These are phyloP conservation scores for Eupeodes corollae DNA, from an alignment of 1,140 invertebrate species.

Conservation along the genomic window DNA sequence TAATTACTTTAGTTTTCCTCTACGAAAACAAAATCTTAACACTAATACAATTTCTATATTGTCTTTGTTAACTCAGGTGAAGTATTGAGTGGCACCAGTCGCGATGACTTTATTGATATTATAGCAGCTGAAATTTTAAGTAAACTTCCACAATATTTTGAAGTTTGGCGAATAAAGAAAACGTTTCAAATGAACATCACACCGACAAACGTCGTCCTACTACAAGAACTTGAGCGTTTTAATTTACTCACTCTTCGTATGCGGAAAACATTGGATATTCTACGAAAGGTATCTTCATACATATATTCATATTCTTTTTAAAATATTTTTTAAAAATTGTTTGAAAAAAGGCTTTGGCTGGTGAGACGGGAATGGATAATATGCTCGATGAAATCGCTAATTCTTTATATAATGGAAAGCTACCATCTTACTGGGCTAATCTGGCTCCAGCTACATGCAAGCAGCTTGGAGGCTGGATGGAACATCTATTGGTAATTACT, in stretches of 20 bases:
- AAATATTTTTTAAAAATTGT: not conserved
- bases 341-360: constrained; percentile 60
- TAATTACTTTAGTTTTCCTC: too few species aligned
- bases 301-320: not conserved
- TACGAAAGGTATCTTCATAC: constrained; percentile 51
- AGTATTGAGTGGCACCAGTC: constrained; percentile 48
- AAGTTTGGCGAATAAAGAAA: constrained; percentile 65
- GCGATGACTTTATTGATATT: constrained; percentile 71
- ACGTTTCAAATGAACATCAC: constrained; percentile 63
- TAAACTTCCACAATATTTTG: constrained; percentile 63
- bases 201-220: constrained; percentile 71
- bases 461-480: constrained; percentile 74
- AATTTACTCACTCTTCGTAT: constrained; percentile 68
- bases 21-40: too few species aligned
- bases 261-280: constrained; percentile 52
- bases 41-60: too few species aligned
- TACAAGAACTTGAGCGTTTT: constrained; percentile 82
- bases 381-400: constrained; percentile 69
- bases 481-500: constrained; percentile 56
- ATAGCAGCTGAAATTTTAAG: constrained; percentile 62
- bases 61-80: constrained; percentile 17
- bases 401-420: constrained; percentile 69
- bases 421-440: constrained; percentile 70
- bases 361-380: constrained; percentile 82
- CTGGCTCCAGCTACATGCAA: constrained; percentile 78